Evolutionary conservation across 2,888 invertebrate genomes (phyloP).

Genomic region (Cetonia aurata): DNA sequence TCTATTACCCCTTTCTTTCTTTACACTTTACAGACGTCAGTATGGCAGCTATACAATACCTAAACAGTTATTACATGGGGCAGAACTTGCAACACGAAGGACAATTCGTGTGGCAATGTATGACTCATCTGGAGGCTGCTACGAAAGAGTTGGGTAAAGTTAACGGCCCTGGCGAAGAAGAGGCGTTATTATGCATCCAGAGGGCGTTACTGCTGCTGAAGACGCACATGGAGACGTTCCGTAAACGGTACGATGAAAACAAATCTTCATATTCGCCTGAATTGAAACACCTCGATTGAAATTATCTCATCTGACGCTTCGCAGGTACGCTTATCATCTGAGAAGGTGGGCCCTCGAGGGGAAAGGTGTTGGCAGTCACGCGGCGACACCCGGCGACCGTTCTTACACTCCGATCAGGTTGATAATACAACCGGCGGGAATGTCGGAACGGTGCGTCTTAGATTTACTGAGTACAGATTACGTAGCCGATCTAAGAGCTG

Average conservation of each 20-base stretch:
- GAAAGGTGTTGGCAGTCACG: slow-evolving; percentile 83
- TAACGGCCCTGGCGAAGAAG: slow-evolving; percentile 71
- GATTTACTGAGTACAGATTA: slow-evolving; percentile 88
- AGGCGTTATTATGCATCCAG: slow-evolving; percentile 89
- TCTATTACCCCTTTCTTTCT: too few species aligned
- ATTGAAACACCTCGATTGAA: too few species aligned
- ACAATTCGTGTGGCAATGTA: slow-evolving; percentile 93
- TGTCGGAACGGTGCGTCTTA: slow-evolving; percentile 86
- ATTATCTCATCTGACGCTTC: neutral
- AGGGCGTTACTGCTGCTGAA: slow-evolving; percentile 88
- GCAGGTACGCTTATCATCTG: slow-evolving; percentile 87
- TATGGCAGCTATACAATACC: slow-evolving; percentile 93
- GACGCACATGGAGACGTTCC: slow-evolving; percentile 94
- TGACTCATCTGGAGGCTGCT: slow-evolving; percentile 90
- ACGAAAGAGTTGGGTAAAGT: slow-evolving; percentile 75
- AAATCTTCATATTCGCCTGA: too few species aligned
- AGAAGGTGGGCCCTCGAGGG: slow-evolving; percentile 91
- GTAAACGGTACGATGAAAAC: slow-evolving; percentile 72
- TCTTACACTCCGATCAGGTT: slow-evolving; percentile 78
- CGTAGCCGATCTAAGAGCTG: slow-evolving; percentile 92
- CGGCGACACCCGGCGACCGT: slow-evolving; percentile 73
- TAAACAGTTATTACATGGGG: slow-evolving; percentile 95
- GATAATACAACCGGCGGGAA: slow-evolving; percentile 89
- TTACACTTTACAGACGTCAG: slow-evolving; percentile 78
- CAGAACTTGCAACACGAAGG: slow-evolving; percentile 91